Conservation (phyloP, 2,888 invertebrate species). For the Trileptium ribeirensis region DNA sequence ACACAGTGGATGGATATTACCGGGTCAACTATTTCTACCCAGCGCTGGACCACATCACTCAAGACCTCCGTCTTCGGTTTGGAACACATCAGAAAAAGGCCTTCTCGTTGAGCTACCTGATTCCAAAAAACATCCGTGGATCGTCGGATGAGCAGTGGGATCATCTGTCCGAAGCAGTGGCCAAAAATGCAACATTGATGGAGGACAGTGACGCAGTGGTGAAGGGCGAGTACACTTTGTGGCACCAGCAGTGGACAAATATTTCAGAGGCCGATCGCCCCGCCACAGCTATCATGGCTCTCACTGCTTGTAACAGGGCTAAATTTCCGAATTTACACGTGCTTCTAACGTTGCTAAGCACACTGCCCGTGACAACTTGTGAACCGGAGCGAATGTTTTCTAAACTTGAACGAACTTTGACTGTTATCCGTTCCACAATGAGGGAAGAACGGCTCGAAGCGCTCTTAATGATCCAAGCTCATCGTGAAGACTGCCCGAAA, state of each 20-base stretch:
- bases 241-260: neutral
- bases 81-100: too few relatives aligned
- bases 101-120: neutral
- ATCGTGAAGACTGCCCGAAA: neutral
- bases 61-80: too few relatives aligned
- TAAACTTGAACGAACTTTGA: neutral
- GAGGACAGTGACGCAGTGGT: neutral
- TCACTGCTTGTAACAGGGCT: neutral
- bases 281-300: neutral
- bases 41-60: neutral
- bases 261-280: neutral
- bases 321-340: neutral
- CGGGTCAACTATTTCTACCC: neutral
- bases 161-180: too few relatives aligned
- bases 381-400: neutral
- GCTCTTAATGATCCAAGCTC: neutral
- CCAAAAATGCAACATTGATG: too few relatives aligned
- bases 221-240: neutral
- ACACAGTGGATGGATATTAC: neutral
- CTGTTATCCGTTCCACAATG: neutral
- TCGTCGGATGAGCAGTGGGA: neutral
- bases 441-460: neutral
- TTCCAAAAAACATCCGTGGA: neutral
- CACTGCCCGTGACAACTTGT: neutral
- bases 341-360: neutral